Conservation (phyloP, 2,888 invertebrate species). For the Amphipyra berbera region DNA sequence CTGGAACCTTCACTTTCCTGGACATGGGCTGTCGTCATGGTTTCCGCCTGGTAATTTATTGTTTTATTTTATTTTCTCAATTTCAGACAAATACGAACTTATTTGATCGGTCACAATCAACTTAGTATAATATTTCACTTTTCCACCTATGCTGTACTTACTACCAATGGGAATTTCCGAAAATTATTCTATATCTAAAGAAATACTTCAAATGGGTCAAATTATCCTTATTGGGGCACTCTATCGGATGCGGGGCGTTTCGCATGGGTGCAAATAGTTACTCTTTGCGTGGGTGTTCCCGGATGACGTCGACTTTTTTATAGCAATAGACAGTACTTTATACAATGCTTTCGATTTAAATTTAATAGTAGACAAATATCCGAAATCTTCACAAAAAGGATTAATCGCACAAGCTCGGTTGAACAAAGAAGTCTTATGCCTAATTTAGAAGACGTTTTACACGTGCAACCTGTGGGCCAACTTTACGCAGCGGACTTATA, state of each 20-base stretch:
- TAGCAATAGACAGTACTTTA: conserved; percentile 89
- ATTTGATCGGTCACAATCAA: no score
- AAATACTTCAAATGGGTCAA: conserved; percentile 92
- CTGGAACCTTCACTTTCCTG: conserved; percentile 91
- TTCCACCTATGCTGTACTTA: conserved; percentile 84
- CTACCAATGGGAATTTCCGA: conserved; percentile 80
- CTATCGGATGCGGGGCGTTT: conserved; percentile 91
- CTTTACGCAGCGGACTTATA: no score
- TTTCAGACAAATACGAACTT: no score
- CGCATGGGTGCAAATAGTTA: no score
- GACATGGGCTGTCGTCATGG: conserved; percentile 93
- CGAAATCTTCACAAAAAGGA: conserved; percentile 82
- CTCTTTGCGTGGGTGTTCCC: conserved; percentile 91
- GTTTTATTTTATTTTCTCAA: neutral
- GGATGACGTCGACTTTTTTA: conserved; percentile 89
- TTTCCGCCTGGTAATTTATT: conserved; percentile 89
- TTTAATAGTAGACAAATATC: conserved; percentile 75
- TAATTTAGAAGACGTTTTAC: no score
- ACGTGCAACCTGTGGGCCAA: no score
- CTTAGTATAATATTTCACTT: neutral
- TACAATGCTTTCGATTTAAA: conserved; percentile 79
- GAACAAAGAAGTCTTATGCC: conserved; percentile 87
- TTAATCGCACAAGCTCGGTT: conserved; percentile 75
- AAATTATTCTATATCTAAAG: conserved; percentile 88
- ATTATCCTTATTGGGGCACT: conserved; percentile 92